phyloP scores from a whole-genome alignment of 2,113 vertebrate species.

The Recurvirostra avosetta region DNA sequence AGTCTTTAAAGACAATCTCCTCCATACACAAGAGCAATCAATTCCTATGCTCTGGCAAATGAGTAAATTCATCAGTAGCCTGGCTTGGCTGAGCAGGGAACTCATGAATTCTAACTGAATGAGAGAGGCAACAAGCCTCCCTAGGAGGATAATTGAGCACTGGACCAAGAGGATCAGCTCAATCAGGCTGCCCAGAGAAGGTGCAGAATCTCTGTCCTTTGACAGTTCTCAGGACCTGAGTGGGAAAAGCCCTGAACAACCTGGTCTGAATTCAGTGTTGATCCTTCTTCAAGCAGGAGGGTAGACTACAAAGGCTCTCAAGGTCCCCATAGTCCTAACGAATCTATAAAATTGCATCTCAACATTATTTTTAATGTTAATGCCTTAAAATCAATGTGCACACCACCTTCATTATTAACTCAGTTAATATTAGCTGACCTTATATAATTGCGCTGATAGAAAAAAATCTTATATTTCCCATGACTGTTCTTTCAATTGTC shows the following conservation, averaged over 20 bases:
- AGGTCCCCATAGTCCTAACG: neutral
- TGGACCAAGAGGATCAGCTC: neutral
- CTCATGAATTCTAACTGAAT: neutral
- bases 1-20: neutral
- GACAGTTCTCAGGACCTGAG: neutral
- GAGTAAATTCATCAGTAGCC: neutral
- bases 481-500: slow-evolving; percentile 1
- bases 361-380: neutral
- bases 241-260: neutral
- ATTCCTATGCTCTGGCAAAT: neutral
- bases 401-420: neutral
- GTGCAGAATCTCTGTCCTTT: neutral
- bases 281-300: neutral
- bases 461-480: neutral
- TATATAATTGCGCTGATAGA: neutral
- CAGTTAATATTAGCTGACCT: neutral
- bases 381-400: neutral
- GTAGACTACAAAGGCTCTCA: neutral
- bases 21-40: too few relatives aligned
- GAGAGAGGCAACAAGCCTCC: neutral
- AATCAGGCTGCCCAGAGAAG: neutral
- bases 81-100: neutral
- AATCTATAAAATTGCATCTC: neutral
- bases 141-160: neutral
- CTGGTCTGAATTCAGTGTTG: neutral